These are phyloP conservation scores for Psittacara wagleri DNA, from an alignment of 2,113 vertebrate genomes.

Conservation along the genomic window DNA sequence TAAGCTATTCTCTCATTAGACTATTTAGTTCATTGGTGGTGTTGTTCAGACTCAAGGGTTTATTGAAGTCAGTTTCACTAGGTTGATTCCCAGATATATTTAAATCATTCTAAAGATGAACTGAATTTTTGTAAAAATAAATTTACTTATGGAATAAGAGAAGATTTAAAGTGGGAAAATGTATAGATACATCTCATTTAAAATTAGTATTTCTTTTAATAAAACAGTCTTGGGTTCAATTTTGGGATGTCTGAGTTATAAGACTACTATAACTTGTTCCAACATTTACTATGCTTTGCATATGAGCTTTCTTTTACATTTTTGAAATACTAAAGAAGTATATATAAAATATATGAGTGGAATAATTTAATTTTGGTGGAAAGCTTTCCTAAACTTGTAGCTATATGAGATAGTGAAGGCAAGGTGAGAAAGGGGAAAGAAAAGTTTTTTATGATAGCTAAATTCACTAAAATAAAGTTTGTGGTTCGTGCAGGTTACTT, in stretches of 20 bases:
- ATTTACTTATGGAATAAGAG: neutral
- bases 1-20: slow-evolving; percentile 39
- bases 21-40: neutral
- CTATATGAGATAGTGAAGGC: neutral
- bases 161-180: neutral
- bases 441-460: neutral
- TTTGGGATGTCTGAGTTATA: neutral
- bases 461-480: neutral
- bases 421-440: neutral
- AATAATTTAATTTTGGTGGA: neutral
- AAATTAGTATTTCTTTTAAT: neutral
- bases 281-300: neutral
- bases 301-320: neutral
- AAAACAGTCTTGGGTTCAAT: neutral
- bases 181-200: neutral
- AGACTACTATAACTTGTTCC: neutral
- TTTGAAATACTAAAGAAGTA: neutral
- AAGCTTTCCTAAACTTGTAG: neutral
- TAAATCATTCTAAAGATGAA: neutral
- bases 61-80: neutral
- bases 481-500: neutral
- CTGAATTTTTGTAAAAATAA: neutral
- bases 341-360: neutral
- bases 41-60: neutral
- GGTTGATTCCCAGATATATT: neutral